A percentile compares a stretch with the other conserved stretches of the same genome.
phyloP scores from a whole-genome alignment of 1,140 invertebrate species.

The Meloidogyne hapla region DNA sequence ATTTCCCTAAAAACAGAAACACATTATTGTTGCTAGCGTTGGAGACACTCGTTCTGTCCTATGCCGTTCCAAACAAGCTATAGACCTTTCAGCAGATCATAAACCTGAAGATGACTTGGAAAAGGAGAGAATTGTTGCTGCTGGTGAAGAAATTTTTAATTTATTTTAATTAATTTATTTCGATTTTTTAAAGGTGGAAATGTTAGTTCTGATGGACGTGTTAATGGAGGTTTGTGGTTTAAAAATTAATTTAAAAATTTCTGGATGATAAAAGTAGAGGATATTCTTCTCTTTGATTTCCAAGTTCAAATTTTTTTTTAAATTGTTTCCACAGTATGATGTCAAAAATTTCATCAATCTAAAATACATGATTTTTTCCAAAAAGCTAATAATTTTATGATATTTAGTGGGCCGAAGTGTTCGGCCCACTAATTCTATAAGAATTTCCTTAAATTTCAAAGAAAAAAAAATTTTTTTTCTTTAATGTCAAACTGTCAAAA shows the following conservation, averaged over 20 bases:
- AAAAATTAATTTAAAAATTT: not conserved
- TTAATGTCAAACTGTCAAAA: too few species aligned
- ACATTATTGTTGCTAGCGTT: slow-evolving; percentile 33
- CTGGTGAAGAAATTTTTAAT: slow-evolving; percentile 27
- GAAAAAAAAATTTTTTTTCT: not conserved
- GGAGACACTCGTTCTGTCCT: slow-evolving; percentile 33
- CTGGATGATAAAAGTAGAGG: too few species aligned
- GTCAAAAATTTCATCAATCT: too few species aligned
- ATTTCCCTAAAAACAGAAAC: slow-evolving; percentile 18
- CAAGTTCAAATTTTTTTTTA: too few species aligned
- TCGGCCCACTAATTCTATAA: too few species aligned
- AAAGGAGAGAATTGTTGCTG: slow-evolving; percentile 31
- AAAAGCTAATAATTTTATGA: too few species aligned
- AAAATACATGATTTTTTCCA: too few species aligned
- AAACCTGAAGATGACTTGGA: slow-evolving; percentile 36
- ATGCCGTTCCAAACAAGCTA: slow-evolving; percentile 27
- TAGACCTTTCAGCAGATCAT: slow-evolving; percentile 36
- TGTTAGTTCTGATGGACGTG: slow-evolving; percentile 36
- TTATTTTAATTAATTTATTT: not conserved
- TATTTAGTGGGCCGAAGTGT: too few species aligned
- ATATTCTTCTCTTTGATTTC: too few species aligned
- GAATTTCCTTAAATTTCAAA: too few species aligned
- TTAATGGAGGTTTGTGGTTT: slow-evolving; percentile 35
- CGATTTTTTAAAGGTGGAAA: slow-evolving; percentile 12
- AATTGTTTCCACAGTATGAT: too few species aligned